Conservation (phyloP, 2,888 invertebrate species). For the Perizoma flavofasciatum region DNA sequence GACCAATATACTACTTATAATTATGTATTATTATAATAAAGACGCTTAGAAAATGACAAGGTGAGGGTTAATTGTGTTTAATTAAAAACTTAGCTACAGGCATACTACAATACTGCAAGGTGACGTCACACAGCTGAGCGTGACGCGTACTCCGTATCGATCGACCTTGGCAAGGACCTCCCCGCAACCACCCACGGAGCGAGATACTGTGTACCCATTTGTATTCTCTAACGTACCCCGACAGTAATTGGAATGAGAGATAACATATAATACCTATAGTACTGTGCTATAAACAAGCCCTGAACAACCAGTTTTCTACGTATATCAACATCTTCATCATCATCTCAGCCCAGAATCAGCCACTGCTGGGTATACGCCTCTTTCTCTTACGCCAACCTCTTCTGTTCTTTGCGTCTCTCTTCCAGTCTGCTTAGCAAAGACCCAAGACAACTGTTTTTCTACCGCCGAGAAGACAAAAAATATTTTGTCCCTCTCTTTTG, state of each 20-base stretch:
- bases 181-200: conserved; percentile 30
- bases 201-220: conserved; percentile 11
- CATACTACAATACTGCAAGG: conserved; percentile 6
- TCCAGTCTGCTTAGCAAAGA: no score
- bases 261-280: conserved; percentile 12
- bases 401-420: no score
- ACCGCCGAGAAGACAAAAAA: no score
- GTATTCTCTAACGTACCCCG: not conserved
- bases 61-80: no score
- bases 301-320: conserved; percentile 13
- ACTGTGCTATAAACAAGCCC: conserved; percentile 4
- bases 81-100: not conserved
- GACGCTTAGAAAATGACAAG: no score
- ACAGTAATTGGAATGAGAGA: conserved; percentile 11
- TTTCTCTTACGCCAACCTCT: no score
- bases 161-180: conserved; percentile 51
- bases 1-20: no score
- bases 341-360: no score
- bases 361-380: no score
- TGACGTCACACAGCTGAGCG: conserved; percentile 22
- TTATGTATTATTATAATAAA: no score
- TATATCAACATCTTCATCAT: not conserved
- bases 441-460: no score
- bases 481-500: no score
- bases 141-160: conserved; percentile 38